Base-by-base conservation (phyloP, 2,888 invertebrate genomes). In the Napeogenes inachia region DNA sequence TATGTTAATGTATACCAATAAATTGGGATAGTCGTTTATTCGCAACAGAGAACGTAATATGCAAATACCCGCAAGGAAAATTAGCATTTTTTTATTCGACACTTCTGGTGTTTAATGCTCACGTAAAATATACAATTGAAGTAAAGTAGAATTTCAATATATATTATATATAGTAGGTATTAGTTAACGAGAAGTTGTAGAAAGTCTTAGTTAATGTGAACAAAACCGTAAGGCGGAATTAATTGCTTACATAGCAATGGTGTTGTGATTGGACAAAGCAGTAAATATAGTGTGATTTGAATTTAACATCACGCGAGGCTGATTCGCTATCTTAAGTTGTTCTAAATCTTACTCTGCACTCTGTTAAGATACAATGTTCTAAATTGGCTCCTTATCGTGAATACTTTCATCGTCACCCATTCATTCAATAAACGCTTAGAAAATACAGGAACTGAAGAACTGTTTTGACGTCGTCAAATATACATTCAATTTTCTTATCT, bases 1-100 rank as follows among this genome's bases (percentile, higher is more conserved):
- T 68, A 67, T 67, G 64, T 62, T 55, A 67, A 67, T 67, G 47
- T 60, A 60, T 38, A 60, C 62, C 56, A 57, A 59, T 61, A 64
- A 62, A 62, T 53, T 55, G 38, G 54, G 42, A 50, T 55, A 61
- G 45, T 58, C 55, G 55, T 59, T 62, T 57, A 55, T 55, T 55
- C 10, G 35, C 46, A 56, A 56, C 35, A 53, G 54, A 50, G 50
- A 50, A 57, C 59, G 63, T 66, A 59, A 61, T 66, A 61, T 63
- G 56, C 54, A 63, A 59, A 57, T 63, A 42, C 13, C 35, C 50
- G 46, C 30, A 30, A 30, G 30, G n/a, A 30, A 50, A 30, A 50
- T 50, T 30, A 50, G 8, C 50, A 50, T 50, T 50, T 50, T 30
- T 50, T 50, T 30, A 30, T 30, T 6, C 2, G 21, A 50, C 21